Evolutionary conservation across 2,113 vertebrate species (phyloP).

Genomic region (Leptocoma aspasia): DNA sequence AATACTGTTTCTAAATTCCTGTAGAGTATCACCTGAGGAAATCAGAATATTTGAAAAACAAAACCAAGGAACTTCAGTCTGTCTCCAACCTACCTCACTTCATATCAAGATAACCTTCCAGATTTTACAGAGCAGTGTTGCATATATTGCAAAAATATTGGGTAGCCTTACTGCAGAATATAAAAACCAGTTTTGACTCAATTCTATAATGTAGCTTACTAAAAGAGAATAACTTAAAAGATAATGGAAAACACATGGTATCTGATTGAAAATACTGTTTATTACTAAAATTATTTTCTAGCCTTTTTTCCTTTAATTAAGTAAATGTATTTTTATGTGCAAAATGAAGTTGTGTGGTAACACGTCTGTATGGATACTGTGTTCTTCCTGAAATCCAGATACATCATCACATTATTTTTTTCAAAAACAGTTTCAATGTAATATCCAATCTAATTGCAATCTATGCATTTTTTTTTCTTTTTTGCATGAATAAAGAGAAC

Average conservation of each 20-base stretch:
- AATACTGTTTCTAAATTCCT: not conserved
- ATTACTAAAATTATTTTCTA: not conserved
- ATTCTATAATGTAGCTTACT: not conserved
- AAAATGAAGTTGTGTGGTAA: not conserved
- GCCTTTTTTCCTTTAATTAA: not conserved
- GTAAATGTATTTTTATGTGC: not conserved
- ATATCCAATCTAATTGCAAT: not conserved
- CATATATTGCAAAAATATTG: not conserved
- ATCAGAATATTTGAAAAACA: not conserved
- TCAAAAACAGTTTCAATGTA: not conserved
- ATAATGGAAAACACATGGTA: not conserved
- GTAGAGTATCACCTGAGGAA: not conserved
- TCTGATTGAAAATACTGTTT: not conserved
- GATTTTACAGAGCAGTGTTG: not conserved
- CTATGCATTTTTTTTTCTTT: not conserved
- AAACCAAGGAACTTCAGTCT: not conserved
- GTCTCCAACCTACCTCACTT: not conserved
- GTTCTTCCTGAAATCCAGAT: not conserved
- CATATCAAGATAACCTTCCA: not conserved
- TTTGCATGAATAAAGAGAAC: not conserved
- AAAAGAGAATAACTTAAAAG: not conserved
- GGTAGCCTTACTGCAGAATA: not conserved
- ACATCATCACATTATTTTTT: not conserved
- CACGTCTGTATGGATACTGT: not conserved
- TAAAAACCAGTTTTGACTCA: not conserved